Evolutionary conservation across 2,888 invertebrate species (phyloP).

Genomic region (Pseudolycoriella hygida): DNA sequence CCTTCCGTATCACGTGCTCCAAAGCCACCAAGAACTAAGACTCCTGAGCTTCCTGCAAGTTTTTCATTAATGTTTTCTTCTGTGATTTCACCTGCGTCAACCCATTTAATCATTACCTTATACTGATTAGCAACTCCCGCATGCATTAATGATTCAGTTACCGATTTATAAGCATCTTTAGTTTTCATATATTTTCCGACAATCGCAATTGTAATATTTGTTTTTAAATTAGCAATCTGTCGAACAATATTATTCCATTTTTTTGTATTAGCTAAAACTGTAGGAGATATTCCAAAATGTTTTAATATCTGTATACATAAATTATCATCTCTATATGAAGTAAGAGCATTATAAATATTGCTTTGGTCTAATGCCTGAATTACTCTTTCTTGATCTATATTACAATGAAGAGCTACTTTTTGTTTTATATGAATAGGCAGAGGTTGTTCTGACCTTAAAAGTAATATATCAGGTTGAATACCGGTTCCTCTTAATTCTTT

Average conservation of each 20-base stretch:
- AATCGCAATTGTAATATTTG: conserved; percentile 73
- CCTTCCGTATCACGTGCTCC: conserved; percentile 92
- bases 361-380: conserved; percentile 86
- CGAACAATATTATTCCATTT: too few relatives aligned
- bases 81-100: conserved; percentile 83
- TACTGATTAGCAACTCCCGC: conserved; percentile 73
- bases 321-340: too few relatives aligned
- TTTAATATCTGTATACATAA: too few relatives aligned
- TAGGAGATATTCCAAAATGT: too few relatives aligned
- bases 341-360: too few relatives aligned
- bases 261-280: too few relatives aligned
- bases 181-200: conserved; percentile 95
- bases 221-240: too few relatives aligned
- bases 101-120: conserved; percentile 72
- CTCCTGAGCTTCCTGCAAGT: conserved; percentile 74
- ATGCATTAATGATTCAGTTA: conserved; percentile 87
- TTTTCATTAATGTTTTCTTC: conserved; percentile 49
- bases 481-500: conserved; percentile 84
- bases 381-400: conserved; percentile 86
- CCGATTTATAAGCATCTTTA: conserved; percentile 92
- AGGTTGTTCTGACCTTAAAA: conserved; percentile 79
- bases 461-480: conserved; percentile 82
- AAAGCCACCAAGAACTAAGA: conserved; percentile 95
- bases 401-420: conserved; percentile 93
- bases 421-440: conserved; percentile 71